Base-by-base conservation (phyloP, 2,888 invertebrate genomes). In the Microctonus aethiopoides region DNA sequence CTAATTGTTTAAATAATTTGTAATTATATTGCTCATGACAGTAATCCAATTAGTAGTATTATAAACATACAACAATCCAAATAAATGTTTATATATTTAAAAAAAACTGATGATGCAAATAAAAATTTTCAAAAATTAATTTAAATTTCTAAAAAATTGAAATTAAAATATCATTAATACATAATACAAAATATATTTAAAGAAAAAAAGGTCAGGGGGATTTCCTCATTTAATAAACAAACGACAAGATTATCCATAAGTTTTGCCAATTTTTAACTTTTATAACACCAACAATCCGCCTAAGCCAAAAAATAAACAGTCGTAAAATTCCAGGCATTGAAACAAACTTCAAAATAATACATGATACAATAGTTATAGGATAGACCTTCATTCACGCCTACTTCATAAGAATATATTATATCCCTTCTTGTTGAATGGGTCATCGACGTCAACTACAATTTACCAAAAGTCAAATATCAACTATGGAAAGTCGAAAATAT, bases 221-320 rank as follows among this genome's bases (percentile, higher is more conserved):
- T 32, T 34, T 20, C 3, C n/a, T 32, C 9, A 29, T 24, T 24
- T 24, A 51, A 62, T 5, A 36, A 20, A 54, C 20, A 29, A 52
- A 68, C 46, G 52, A 52, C 36, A 46, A 72, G 75, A 75, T 75
- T 75, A 75, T 75, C 75, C 74, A 13, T 22, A 76, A 76, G 76
- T 76, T 76, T 74, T 74, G 76, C 75, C 76, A 74, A 80, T 79
- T 79, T 72, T 52, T 68, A 72, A 72, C 68, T 62, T 65, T 73
- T 60, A 65, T 67, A 72, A 76, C 75, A 71, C 67, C 78, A 80
- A 80, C 80, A 80, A 66, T 74, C 75, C 79, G 77, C 79, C 79
- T 79, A 77, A 75, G 29, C 69, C 16, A 39, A 29, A 16, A 16
- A 29, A 62, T 20, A 20, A 22, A 36, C 39, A 6, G 24, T 16